A percentile compares a stretch with the other conserved stretches of the same genome.
Conservation (phyloP, 2,113 vertebrate species). For the Pteronura brasiliensis region DNA sequence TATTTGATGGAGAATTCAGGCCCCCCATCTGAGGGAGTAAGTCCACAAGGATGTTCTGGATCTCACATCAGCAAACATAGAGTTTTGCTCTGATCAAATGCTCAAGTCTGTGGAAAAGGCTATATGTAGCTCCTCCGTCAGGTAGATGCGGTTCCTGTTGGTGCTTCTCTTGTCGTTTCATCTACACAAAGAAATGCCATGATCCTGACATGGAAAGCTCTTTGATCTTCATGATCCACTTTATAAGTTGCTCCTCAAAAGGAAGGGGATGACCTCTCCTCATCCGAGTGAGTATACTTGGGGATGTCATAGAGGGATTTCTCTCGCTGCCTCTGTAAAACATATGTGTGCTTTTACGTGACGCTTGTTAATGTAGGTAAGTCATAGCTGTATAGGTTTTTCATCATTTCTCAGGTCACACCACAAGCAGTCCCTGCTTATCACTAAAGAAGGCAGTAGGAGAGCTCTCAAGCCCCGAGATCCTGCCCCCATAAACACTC, state of each 20-base stretch:
- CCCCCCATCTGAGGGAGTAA: background rate
- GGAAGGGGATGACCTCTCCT: background rate
- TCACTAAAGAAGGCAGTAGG: background rate
- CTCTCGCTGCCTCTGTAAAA: background rate
- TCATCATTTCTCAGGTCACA: background rate
- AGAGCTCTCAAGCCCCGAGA: background rate
- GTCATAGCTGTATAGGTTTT: background rate
- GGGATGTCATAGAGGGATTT: too few relatives aligned
- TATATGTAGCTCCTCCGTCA: background rate
- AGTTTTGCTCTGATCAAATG: background rate
- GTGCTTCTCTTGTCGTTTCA: background rate
- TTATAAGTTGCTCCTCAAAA: background rate
- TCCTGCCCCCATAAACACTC: background rate
- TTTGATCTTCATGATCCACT: background rate
- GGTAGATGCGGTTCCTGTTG: background rate
- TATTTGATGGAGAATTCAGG: background rate
- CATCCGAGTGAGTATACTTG: background rate
- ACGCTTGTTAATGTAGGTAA: background rate
- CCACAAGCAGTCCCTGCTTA: background rate
- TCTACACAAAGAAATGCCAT: background rate
- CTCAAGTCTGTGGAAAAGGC: background rate
- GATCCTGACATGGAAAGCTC: background rate
- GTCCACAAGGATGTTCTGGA: background rate
- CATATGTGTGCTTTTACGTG: background rate
- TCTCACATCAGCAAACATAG: background rate